Conservation (phyloP, 2,888 invertebrate species). For the Danaus chrysippus region DNA sequence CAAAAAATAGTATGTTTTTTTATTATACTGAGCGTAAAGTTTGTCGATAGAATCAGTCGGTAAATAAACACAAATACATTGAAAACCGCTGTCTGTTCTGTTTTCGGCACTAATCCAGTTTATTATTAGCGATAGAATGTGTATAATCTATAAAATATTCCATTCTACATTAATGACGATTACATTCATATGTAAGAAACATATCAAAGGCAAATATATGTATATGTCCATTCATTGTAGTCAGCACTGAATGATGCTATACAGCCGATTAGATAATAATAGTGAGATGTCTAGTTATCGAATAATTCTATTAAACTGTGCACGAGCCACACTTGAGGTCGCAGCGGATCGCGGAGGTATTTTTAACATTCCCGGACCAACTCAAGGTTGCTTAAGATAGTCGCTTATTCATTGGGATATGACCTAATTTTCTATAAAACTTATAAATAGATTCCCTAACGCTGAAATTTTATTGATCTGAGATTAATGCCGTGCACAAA, state of each 20-base stretch:
- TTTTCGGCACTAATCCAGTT: too few species aligned
- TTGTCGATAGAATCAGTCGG: not conserved
- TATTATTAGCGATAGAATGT: too few species aligned
- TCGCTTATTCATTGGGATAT: conserved; percentile 74
- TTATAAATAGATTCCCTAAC: conserved; percentile 48
- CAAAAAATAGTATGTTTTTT: conserved; percentile 5
- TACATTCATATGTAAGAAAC: not conserved
- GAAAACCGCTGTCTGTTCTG: too few species aligned
- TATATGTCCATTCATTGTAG: conserved; percentile 15
- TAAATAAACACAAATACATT: not conserved
- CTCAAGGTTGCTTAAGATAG: conserved; percentile 75
- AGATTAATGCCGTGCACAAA: conserved; percentile 16
- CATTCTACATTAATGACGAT: too few species aligned
- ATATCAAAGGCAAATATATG: not conserved
- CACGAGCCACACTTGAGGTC: conserved; percentile 49
- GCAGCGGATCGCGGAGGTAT: conserved; percentile 64
- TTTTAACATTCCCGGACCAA: conserved; percentile 78
- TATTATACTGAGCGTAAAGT: not conserved
- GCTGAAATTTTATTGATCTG: conserved; percentile 16
- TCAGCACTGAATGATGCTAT: conserved; percentile 25
- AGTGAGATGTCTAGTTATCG: conserved; percentile 41
- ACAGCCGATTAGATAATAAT: conserved; percentile 35
- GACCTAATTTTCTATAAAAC: conserved; percentile 70
- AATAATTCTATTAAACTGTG: conserved; percentile 49
- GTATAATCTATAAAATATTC: too few species aligned